phyloP scores from a whole-genome alignment of 2,113 vertebrate species.

The Puffinus mauretanicus region DNA sequence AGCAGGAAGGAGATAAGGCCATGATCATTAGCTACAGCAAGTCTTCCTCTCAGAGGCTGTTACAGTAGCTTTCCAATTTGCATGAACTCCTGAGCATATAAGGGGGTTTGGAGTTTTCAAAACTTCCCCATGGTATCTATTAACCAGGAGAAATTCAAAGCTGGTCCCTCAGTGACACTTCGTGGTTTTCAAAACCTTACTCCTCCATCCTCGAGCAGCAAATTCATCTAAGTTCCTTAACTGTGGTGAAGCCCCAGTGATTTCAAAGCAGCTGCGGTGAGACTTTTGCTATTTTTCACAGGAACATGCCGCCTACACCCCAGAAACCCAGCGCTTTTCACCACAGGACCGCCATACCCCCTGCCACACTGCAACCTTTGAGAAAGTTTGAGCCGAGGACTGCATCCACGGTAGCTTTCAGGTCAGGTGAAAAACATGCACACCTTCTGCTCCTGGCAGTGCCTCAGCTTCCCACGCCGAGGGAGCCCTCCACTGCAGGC shows the following conservation, averaged over 20 bases:
- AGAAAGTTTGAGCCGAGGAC: background rate
- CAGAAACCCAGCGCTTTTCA: background rate
- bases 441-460: background rate
- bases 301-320: background rate
- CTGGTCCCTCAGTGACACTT: background rate
- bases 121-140: background rate
- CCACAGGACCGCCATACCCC: background rate
- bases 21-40: background rate
- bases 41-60: background rate
- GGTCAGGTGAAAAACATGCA: background rate
- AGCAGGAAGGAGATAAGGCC: background rate
- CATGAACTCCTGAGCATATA: background rate
- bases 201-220: background rate
- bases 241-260: background rate
- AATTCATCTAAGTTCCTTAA: background rate
- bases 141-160: background rate
- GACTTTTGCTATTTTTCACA: background rate
- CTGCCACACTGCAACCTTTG: background rate
- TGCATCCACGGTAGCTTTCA: background rate
- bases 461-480: rapidly evolving
- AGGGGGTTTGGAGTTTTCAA: background rate
- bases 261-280: background rate
- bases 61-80: background rate
- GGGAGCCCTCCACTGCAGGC: background rate
- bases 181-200: background rate